A percentile compares a stretch with the other conserved stretches of the same genome.
These are phyloP conservation scores for Mystacornis crossleyi DNA, from an alignment of 2,113 vertebrate genomes.

Conservation along the genomic window DNA sequence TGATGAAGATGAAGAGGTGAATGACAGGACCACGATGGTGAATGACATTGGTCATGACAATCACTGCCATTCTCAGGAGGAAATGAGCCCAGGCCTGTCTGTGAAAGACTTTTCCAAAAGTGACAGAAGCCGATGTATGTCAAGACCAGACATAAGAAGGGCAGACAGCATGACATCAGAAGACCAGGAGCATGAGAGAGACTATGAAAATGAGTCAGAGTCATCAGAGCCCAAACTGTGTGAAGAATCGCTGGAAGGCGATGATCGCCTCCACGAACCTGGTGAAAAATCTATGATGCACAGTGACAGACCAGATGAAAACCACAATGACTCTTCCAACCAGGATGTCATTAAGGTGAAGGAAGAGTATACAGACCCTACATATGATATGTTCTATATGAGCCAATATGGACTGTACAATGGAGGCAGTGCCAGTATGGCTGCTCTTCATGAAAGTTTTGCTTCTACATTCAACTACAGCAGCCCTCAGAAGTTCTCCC, in stretches of 20 bases:
- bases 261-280: constrained; percentile 79
- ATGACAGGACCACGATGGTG: constrained; percentile 80
- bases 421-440: constrained; percentile 90
- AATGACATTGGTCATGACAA: constrained; percentile 90
- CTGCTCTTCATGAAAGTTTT: constrained; percentile 94
- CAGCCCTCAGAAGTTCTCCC: constrained; percentile 96
- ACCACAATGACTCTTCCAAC: constrained; percentile 86
- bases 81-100: constrained; percentile 92
- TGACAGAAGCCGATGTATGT: constrained; percentile 81
- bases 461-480: constrained; percentile 93
- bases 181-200: constrained; percentile 95
- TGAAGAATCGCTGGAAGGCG: constrained; percentile 90
- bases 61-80: constrained; percentile 93
- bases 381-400: constrained; percentile 99
- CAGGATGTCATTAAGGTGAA: constrained; percentile 93
- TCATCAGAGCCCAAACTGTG: constrained; percentile 94
- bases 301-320: constrained; percentile 84
- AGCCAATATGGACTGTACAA: constrained; percentile 98
- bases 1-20: constrained; percentile 90
- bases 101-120: constrained; percentile 91
- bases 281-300: constrained; percentile 76
- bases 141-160: constrained; percentile 87
- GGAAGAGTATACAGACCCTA: constrained; percentile 95
- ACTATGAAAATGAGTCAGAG: constrained; percentile 98
- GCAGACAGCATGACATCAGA: constrained; percentile 97